Base-by-base conservation (phyloP, 2,888 invertebrate species). In the Caenorhabditis sp. region DNA sequence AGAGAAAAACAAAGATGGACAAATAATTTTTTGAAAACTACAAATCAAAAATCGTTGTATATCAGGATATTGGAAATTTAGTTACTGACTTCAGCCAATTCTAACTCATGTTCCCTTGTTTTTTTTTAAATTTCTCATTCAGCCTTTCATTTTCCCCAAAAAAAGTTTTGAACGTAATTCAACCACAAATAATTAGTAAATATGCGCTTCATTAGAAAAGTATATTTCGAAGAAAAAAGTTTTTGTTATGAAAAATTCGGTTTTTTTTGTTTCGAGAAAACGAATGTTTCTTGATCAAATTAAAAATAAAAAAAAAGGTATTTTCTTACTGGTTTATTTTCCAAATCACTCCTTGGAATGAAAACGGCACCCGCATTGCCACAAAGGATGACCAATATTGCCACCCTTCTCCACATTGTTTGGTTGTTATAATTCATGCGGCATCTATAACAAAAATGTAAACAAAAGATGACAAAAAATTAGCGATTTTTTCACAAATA, bases 321-420 rank as follows among this genome's bases (percentile, higher is more conserved):
- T n/a, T n/a, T n/a, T 31, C 70, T 54, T 27, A 70, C 70, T 31
- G 65, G 59, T 49, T 66, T 70, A 27, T 67, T 70, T 50, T 67
- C 66, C 21, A 70, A 14, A 26, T 66, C 66, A 63, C 63, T 66
- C n/a, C 70, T 53, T 10, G 66, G 63, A n/a, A 70, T 63, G 54
- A 59, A 70, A n/a, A 70, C 66, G 12, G 62, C 70, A 57, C 43
- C 43, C 14, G 14, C 43, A 25, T 27, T 43, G 36, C 58, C 52
- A 58, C 61, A 65, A 57, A 52, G 58, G 54, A 53, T 61, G 54
- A 59, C 8, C 4, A 61, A 58, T 62, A 70, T 62, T 23, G 38
- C 50, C 52, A 49, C 31, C 4, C 49, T 58, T 61, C 70, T 38
- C 64, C 61, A 61, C 59, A 63, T 65, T 65, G 65, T 23, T 31